Evolutionary conservation across 2,888 invertebrate genomes (phyloP).

Genomic region (Apotomis betuletana): DNA sequence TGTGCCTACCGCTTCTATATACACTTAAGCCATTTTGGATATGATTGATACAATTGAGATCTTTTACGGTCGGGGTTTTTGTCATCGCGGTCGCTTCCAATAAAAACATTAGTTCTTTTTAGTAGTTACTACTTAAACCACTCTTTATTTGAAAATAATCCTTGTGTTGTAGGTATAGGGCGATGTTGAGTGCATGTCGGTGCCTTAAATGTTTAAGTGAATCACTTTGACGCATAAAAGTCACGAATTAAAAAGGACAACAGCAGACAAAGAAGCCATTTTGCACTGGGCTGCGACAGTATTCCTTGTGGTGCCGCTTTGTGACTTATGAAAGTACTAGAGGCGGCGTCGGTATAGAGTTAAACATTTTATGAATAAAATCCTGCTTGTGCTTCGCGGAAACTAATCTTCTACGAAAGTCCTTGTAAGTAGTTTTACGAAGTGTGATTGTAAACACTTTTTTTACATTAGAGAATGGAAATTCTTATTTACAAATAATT

Average conservation of each 20-base stretch:
- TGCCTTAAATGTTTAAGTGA: constrained; percentile 65
- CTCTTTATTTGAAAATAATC: not conserved
- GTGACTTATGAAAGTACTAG: constrained; percentile 54
- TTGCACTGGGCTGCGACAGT: constrained; percentile 81
- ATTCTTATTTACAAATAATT: no score
- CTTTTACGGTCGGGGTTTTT: constrained; percentile 61
- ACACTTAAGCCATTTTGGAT: not conserved
- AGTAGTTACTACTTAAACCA: constrained; percentile 38
- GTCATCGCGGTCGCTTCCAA: constrained; percentile 55
- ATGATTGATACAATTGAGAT: constrained; percentile 35
- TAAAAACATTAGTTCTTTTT: constrained; percentile 60
- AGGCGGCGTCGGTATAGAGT: constrained; percentile 41
- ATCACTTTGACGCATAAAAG: constrained; percentile 81
- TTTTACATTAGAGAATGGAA: no score
- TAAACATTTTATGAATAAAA: not conserved
- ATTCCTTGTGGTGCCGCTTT: constrained; percentile 75
- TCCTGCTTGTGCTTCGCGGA: no score
- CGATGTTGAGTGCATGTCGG: constrained; percentile 40
- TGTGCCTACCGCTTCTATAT: not conserved
- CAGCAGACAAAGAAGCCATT: constrained; percentile 80
- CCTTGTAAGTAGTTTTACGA: no score
- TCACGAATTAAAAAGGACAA: constrained; percentile 82
- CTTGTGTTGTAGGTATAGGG: not conserved
- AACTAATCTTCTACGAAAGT: no score
- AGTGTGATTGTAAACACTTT: no score